phyloP scores from a whole-genome alignment of 2,888 invertebrate species.

The Timandra comae region DNA sequence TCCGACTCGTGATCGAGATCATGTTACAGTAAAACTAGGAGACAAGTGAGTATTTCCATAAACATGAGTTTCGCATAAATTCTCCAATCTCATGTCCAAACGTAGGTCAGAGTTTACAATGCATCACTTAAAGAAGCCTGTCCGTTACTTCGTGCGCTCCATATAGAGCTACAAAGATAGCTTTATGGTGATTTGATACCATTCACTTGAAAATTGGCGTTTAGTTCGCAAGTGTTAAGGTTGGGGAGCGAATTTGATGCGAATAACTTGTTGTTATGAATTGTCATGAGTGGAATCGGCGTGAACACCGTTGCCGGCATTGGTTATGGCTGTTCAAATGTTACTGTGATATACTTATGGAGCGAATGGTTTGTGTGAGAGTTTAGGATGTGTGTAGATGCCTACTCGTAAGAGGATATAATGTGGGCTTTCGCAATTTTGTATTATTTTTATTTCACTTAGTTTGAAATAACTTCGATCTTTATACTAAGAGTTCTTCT shows the following conservation, averaged over 20 bases:
- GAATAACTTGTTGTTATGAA: slow-evolving; percentile 14
- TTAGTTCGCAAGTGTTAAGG: slow-evolving; percentile 38
- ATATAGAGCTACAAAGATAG: slow-evolving; percentile 57
- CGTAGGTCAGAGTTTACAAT: slow-evolving; percentile 42
- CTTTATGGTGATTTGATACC: slow-evolving; percentile 75
- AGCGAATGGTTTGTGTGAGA: too few species aligned
- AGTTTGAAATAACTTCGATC: too few species aligned
- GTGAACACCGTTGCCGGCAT: slow-evolving; percentile 1
- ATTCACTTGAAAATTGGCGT: slow-evolving; percentile 68
- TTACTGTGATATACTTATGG: too few species aligned
- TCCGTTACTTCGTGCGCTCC: slow-evolving; percentile 59
- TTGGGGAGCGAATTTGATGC: slow-evolving; percentile 1
- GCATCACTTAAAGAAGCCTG: slow-evolving; percentile 45
- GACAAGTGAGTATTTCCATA: slow-evolving; percentile 29
- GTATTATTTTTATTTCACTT: too few species aligned
- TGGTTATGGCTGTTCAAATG: too few species aligned
- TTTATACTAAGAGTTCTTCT: too few species aligned
- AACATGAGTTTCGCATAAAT: slow-evolving; percentile 34
- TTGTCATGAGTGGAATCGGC: slow-evolving; percentile 21
- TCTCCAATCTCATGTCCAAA: slow-evolving; percentile 41
- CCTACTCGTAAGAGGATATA: too few species aligned
- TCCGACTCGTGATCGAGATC: slow-evolving; percentile 8
- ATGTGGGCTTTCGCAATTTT: too few species aligned
- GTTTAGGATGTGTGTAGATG: too few species aligned
- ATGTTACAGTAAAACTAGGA: slow-evolving; percentile 8